phyloP scores from a whole-genome alignment of 2,797 vertebrate genomes.

The Salmo trutta region DNA sequence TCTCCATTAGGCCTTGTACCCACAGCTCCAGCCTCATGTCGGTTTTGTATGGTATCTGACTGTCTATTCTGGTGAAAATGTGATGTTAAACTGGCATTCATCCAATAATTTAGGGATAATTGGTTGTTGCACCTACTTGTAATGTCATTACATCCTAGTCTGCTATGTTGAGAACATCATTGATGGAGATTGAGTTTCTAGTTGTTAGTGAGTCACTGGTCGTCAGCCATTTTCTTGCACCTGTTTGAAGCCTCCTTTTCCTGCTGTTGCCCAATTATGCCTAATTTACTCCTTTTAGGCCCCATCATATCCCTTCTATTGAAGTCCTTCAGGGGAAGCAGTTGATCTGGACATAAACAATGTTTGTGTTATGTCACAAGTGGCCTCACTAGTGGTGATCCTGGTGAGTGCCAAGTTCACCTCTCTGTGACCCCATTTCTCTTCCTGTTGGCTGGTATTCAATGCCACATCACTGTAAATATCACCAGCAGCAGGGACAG shows the following conservation, averaged over 20 bases:
- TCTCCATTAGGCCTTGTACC: background rate
- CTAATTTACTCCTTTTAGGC: background rate
- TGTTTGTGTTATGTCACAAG: conserved; percentile 16
- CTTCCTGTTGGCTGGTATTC: background rate
- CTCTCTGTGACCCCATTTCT: background rate
- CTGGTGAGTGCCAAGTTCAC: conserved; percentile 1
- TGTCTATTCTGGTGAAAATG: too few relatives aligned
- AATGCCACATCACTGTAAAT: conserved; percentile 26
- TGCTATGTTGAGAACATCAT: conserved; percentile 34
- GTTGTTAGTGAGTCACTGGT: conserved; percentile 1
- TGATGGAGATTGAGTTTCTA: conserved; percentile 9
- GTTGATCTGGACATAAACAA: background rate
- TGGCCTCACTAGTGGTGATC: conserved; percentile 2
- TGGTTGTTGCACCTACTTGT: background rate
- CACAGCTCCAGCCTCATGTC: background rate
- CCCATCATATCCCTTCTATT: background rate
- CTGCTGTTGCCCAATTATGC: background rate
- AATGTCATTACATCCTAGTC: background rate
- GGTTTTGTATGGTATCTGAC: background rate
- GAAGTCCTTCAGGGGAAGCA: background rate
- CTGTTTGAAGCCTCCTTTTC: too few relatives aligned
- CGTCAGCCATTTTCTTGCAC: background rate
- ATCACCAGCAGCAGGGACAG: conserved; percentile 17
- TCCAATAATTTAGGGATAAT: background rate
- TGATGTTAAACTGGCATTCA: too few relatives aligned